Percentiles rank a stretch among this genome's conserved stretches.
phyloP scores from a whole-genome alignment of 2,797 vertebrate species.

The Notolabrus celidotus region DNA sequence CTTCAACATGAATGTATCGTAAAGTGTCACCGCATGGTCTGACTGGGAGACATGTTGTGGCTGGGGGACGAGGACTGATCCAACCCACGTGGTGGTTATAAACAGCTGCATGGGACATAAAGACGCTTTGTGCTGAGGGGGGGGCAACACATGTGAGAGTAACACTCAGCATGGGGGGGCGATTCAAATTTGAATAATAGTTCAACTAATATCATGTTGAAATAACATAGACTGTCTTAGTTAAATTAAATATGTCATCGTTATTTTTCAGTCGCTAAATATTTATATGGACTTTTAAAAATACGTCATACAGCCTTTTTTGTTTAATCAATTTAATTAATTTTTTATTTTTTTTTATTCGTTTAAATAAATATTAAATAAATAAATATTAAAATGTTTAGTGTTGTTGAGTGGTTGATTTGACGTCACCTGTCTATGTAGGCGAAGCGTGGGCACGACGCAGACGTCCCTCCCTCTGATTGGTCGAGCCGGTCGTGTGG shows the following conservation, averaged over 20 bases:
- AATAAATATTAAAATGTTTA: neutral
- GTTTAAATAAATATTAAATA: neutral
- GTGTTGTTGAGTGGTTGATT: neutral
- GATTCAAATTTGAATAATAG: neutral
- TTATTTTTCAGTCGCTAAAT: no score
- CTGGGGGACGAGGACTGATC: constrained; percentile 36
- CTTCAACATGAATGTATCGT: no score
- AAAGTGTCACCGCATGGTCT: neutral
- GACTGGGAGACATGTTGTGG: constrained; percentile 16
- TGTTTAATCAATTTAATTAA: no score
- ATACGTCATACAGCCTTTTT: no score
- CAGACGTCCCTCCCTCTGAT: constrained; percentile 48
- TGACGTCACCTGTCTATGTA: neutral
- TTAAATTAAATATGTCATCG: no score
- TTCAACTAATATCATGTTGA: neutral
- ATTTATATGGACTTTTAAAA: no score
- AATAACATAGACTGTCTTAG: no score
- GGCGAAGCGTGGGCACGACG: constrained; percentile 56
- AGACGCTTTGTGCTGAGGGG: neutral
- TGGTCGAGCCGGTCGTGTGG: constrained; percentile 65
- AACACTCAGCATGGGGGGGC: neutral
- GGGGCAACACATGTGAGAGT: accelerated
- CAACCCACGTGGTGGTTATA: constrained; percentile 66
- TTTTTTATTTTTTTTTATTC: neutral
- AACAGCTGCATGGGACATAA: constrained; percentile 58